Conservation (phyloP, 2,113 vertebrate genomes). For the Poeciliopsis turrubarensis region DNA sequence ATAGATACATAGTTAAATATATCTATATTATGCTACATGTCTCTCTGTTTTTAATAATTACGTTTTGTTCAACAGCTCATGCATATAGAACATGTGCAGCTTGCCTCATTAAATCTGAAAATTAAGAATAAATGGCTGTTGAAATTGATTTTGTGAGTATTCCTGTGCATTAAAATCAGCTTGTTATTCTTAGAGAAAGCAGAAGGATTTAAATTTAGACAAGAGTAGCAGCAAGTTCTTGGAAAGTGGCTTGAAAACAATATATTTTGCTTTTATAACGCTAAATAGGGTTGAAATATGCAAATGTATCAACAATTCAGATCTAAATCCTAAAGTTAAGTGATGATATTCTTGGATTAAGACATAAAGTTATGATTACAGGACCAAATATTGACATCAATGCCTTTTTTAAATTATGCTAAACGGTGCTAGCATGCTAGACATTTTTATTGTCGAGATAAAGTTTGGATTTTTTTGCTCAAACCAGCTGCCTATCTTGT, state of each 20-base stretch:
- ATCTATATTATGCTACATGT: neutral
- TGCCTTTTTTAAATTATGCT: neutral
- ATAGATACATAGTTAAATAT: too few relatives aligned
- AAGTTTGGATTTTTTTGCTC: too few relatives aligned
- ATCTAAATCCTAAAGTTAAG: neutral
- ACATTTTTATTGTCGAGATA: too few relatives aligned
- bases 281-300: neutral
- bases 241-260: neutral
- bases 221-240: neutral
- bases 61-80: conserved; percentile 11
- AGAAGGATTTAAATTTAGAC: neutral
- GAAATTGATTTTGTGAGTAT: conserved; percentile 13
- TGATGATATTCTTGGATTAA: neutral
- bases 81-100: conserved; percentile 4
- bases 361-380: neutral
- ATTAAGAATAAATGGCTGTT: conserved; percentile 53
- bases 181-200: conserved; percentile 25
- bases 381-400: neutral
- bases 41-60: conserved; percentile 12
- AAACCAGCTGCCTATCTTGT: neutral
- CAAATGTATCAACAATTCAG: neutral
- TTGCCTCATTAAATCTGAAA: conserved; percentile 41
- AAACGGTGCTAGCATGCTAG: neutral
- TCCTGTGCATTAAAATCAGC: conserved; percentile 41
- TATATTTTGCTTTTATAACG: neutral